A percentile compares a stretch with the other conserved stretches of the same genome.
Conservation (phyloP, 2,888 invertebrate genomes). For the Temnothorax rugatulus region DNA sequence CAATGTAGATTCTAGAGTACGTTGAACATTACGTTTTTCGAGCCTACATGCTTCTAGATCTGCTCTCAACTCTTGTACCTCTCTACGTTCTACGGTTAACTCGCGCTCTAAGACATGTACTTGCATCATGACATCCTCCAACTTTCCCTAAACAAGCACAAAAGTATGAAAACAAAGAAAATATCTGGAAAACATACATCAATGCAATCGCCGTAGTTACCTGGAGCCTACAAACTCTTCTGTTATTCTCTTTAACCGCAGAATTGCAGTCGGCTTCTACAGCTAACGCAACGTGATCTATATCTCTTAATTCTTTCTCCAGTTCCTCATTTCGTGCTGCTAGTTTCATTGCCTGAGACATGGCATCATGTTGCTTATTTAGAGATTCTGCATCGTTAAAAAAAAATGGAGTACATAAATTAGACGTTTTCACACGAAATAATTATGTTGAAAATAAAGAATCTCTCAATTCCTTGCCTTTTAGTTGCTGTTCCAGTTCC, state of each 20-base stretch:
- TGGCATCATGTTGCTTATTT: slow-evolving; percentile 93
- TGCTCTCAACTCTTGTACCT: slow-evolving; percentile 86
- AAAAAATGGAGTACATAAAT: slow-evolving; percentile 24
- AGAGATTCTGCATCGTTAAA: slow-evolving; percentile 86
- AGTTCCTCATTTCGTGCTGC: slow-evolving; percentile 91
- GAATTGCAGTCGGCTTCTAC: slow-evolving; percentile 93
- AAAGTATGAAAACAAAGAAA: not conserved
- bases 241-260: slow-evolving; percentile 89
- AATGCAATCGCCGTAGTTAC: slow-evolving; percentile 64
- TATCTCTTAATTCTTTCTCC: slow-evolving; percentile 91
- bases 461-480: slow-evolving; percentile 81
- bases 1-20: slow-evolving; percentile 87
- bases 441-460: not conserved
- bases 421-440: not conserved
- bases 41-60: slow-evolving; percentile 87
- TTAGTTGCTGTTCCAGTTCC: slow-evolving; percentile 87
- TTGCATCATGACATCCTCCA: slow-evolving; percentile 86
- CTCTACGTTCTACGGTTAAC: slow-evolving; percentile 85
- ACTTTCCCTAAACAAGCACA: slow-evolving; percentile 84
- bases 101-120: slow-evolving; percentile 87
- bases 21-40: slow-evolving; percentile 88
- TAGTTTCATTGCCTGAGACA: slow-evolving; percentile 91
- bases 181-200: slow-evolving; percentile 67
- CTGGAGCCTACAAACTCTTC: slow-evolving; percentile 85
- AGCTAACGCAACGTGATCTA: slow-evolving; percentile 91